Conservation (phyloP, 2,797 vertebrate species). For the Anniella stebbinsi region DNA sequence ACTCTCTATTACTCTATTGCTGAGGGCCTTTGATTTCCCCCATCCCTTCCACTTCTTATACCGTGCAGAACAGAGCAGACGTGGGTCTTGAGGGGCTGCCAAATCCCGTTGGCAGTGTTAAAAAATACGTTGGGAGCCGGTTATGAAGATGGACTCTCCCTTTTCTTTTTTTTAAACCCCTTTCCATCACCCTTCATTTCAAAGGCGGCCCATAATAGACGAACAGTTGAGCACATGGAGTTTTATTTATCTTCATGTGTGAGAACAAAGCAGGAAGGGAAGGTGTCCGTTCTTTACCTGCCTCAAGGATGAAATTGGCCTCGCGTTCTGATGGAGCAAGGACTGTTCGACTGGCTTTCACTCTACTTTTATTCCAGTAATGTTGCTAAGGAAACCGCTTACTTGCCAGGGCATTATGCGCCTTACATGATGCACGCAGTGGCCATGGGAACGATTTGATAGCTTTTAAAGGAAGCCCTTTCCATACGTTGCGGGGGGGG, state of each 20-base stretch:
- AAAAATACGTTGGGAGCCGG: not conserved
- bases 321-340: conserved; percentile 51
- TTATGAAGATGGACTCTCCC: not conserved
- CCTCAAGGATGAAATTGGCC: conserved; percentile 41
- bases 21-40: not conserved
- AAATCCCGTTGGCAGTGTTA: not conserved
- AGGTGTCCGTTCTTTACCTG: not conserved
- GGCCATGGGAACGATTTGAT: conserved; percentile 72
- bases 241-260: no score
- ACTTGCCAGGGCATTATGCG: conserved; percentile 52
- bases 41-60: not conserved
- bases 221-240: not conserved
- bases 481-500: no score
- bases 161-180: not conserved
- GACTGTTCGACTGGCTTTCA: conserved; percentile 43
- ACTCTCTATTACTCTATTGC: not conserved
- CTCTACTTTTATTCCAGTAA: conserved; percentile 10
- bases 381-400: conserved; percentile 67
- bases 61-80: no score
- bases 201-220: no score
- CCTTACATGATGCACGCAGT: conserved; percentile 51
- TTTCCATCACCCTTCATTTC: not conserved
- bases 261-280: not conserved
- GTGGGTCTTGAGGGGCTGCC: no score
- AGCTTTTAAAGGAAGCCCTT: not conserved